Conservation (phyloP, 2,888 invertebrate species). For the Hedya salicella region DNA sequence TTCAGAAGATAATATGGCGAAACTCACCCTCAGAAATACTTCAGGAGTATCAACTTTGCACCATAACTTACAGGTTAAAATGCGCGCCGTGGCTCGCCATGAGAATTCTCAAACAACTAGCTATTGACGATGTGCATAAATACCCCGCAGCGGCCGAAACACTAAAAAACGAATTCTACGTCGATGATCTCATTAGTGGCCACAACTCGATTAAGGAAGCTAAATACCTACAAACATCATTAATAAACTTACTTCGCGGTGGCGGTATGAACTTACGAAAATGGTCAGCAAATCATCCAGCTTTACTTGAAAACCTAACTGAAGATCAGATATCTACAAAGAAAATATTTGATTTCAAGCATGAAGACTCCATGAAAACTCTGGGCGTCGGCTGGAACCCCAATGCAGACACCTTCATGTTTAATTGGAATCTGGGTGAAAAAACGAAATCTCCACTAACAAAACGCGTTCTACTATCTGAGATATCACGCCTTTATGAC, state of each 20-base stretch:
- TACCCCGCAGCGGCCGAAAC: constrained; percentile 6
- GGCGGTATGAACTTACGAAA: too few relatives aligned
- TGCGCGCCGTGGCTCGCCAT: constrained; percentile 41
- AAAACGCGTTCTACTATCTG: too few relatives aligned
- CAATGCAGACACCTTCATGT: constrained; percentile 32
- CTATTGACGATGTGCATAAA: constrained; percentile 36
- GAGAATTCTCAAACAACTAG: constrained; percentile 39
- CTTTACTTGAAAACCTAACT: background rate
- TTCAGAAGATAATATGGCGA: too few relatives aligned
- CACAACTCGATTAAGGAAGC: too few relatives aligned
- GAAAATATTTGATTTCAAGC: background rate
- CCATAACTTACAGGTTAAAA: too few relatives aligned
- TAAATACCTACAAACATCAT: too few relatives aligned
- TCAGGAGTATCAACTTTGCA: too few relatives aligned
- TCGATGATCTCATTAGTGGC: background rate
- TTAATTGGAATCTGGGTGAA: constrained; percentile 35
- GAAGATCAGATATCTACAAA: constrained; percentile 5
- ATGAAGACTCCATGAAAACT: constrained; percentile 11
- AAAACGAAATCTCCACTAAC: too few relatives aligned
- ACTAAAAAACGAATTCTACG: constrained; percentile 3
- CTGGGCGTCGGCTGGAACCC: constrained; percentile 17
- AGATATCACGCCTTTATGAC: background rate
- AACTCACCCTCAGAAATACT: too few relatives aligned
- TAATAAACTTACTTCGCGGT: too few relatives aligned
- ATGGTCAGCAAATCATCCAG: too few relatives aligned